Evolutionary conservation across 2,797 vertebrate species (phyloP).

Genomic region (Benthosema pterotum): DNA sequence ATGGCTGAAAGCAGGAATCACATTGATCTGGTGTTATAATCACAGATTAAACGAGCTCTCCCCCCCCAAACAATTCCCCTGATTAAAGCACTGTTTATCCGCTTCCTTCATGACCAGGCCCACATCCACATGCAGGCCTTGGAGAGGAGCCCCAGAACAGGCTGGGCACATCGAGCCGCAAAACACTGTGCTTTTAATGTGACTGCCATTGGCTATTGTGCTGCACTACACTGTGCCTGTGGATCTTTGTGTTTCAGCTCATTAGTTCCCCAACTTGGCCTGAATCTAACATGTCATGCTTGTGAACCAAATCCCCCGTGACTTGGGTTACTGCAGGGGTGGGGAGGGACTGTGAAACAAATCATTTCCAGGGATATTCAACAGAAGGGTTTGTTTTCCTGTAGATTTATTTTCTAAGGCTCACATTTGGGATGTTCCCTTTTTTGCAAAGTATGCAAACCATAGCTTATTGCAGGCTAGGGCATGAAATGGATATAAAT

Average conservation of each 20-base stretch:
- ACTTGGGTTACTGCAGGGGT: constrained; percentile 47
- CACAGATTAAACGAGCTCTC: constrained; percentile 78
- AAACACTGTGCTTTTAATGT: constrained; percentile 68
- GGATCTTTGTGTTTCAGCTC: constrained; percentile 76
- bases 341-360: constrained; percentile 31
- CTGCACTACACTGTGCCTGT: constrained; percentile 62
- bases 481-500: no score
- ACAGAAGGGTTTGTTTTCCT: constrained; percentile 25
- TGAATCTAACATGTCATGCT: constrained; percentile 62
- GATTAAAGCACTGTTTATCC: constrained; percentile 76
- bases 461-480: not conserved
- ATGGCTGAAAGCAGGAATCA: constrained; percentile 71
- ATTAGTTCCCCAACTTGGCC: constrained; percentile 80
- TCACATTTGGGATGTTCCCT: not conserved
- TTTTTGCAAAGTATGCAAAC: constrained; percentile 4
- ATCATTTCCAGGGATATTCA: constrained; percentile 12
- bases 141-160: constrained; percentile 52
- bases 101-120: constrained; percentile 51
- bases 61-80: constrained; percentile 74
- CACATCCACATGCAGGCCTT: constrained; percentile 51
- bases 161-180: constrained; percentile 39
- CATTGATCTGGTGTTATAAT: constrained; percentile 81
- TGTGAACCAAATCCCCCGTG: constrained; percentile 73
- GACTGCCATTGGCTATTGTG: constrained; percentile 62
- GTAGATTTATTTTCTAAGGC: constrained; percentile 15